Evolutionary conservation across 2,113 vertebrate genomes (phyloP).

Genomic region (Riparia riparia): DNA sequence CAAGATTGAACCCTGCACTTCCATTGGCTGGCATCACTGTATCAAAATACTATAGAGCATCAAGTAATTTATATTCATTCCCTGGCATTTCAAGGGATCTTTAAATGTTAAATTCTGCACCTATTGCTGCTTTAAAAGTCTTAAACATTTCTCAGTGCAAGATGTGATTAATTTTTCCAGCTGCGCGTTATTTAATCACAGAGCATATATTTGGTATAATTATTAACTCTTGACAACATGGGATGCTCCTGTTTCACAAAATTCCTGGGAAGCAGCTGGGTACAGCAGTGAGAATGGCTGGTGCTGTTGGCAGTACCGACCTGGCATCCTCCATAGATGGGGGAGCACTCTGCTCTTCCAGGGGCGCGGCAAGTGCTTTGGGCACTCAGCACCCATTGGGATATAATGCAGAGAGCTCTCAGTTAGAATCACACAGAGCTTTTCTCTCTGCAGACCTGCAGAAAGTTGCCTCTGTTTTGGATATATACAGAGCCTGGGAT

Average conservation of each 20-base stretch:
- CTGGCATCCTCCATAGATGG: neutral
- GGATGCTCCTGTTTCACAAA: neutral
- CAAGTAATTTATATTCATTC: slow-evolving; percentile 52
- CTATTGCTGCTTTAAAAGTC: slow-evolving; percentile 49
- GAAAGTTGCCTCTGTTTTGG: neutral
- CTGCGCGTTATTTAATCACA: slow-evolving; percentile 26
- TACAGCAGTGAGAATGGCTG: neutral
- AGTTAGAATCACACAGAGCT: neutral
- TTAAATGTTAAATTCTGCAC: slow-evolving; percentile 54
- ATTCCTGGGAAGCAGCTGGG: neutral
- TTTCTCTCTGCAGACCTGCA: neutral
- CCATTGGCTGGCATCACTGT: slow-evolving; percentile 5
- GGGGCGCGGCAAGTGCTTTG: neutral
- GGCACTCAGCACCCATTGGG: neutral
- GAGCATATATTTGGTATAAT: slow-evolving; percentile 34
- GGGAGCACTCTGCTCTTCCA: neutral
- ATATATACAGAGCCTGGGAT: neutral
- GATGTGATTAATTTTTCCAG: slow-evolving; percentile 54
- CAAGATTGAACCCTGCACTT: neutral
- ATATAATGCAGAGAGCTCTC: neutral
- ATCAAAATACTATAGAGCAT: neutral
- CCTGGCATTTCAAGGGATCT: slow-evolving; percentile 55
- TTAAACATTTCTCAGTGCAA: slow-evolving; percentile 17
- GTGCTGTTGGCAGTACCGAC: neutral
- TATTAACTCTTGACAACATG: slow-evolving; percentile 14